Conservation (phyloP, 2,888 invertebrate genomes). For the Boloria euphrosyne region DNA sequence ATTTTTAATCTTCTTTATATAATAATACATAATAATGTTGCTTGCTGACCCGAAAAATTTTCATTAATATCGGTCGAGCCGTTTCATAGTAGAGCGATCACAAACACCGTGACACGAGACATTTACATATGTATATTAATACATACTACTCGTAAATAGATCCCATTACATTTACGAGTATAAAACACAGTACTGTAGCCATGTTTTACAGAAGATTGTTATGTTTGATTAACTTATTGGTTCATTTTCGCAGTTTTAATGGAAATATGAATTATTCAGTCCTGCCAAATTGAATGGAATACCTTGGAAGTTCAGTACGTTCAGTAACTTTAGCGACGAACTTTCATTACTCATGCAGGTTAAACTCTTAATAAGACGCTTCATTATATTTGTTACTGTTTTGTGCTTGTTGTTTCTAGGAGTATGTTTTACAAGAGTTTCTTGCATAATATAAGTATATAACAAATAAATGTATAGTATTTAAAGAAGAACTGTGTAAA, state of each 20-base stretch:
- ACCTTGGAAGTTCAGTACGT: constrained; percentile 29
- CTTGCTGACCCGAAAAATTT: no score
- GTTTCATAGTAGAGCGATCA: no score
- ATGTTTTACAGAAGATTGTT: constrained; percentile 6
- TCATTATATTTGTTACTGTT: not conserved
- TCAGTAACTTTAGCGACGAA: constrained; percentile 25
- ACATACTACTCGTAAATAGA: not conserved
- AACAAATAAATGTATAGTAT: no score
- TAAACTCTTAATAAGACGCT: not conserved
- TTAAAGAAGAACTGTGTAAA: no score
- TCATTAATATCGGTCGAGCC: no score
- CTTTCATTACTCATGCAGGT: constrained; percentile 2
- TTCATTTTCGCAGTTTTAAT: constrained; percentile 33
- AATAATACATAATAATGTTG: no score
- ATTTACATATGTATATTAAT: no score
- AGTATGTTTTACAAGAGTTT: no score
- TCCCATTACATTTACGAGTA: constrained; percentile 12
- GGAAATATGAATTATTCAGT: constrained; percentile 36
- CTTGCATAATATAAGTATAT: no score
- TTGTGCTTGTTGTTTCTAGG: no score
- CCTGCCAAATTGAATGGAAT: constrained; percentile 34
- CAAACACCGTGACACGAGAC: no score
- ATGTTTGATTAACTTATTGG: constrained; percentile 35
- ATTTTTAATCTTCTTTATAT: no score
- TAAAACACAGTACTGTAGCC: not conserved